Conservation (phyloP, 2,888 invertebrate species). For the Myopa testacea region DNA sequence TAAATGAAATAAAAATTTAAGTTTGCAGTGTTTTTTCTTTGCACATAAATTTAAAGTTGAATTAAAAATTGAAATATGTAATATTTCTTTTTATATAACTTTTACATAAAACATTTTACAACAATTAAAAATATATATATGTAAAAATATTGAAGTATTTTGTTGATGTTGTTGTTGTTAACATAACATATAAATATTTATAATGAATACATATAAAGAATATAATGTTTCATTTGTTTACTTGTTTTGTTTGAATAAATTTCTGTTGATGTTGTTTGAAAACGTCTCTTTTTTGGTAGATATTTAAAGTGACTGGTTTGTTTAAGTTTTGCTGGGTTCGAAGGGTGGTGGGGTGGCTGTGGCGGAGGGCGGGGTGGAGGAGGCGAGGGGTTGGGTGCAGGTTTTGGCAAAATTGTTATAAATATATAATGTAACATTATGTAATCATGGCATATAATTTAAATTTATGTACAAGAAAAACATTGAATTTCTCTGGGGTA, state of each 20-base stretch:
- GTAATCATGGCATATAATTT: constrained; percentile 27
- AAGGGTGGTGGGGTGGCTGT: neutral
- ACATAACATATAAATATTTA: constrained; percentile 19
- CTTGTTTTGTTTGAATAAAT: constrained; percentile 47
- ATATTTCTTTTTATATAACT: constrained; percentile 22
- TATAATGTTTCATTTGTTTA: constrained; percentile 54
- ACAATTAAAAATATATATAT: constrained; percentile 32
- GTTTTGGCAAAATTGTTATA: neutral
- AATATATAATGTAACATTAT: constrained; percentile 29
- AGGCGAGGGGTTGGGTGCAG: neutral
- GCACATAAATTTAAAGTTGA: constrained; percentile 42
- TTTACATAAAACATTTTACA: constrained; percentile 34
- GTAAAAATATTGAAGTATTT: constrained; percentile 31
- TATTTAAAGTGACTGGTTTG: neutral
- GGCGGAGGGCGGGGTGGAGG: constrained; percentile 6
- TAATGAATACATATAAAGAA: constrained; percentile 21
- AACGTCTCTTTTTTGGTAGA: constrained; percentile 2
- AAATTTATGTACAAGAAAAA: constrained; percentile 44
- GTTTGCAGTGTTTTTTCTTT: constrained; percentile 54
- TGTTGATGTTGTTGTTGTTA: constrained; percentile 36
- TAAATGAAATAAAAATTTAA: neutral
- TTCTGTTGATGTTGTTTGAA: constrained; percentile 22
- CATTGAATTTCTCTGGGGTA: neutral
- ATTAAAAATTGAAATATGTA: constrained; percentile 16
- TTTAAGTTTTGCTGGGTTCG: neutral